These are phyloP conservation scores for Sylvietta virens DNA, from an alignment of 2,113 vertebrate genomes.

Conservation along the genomic window DNA sequence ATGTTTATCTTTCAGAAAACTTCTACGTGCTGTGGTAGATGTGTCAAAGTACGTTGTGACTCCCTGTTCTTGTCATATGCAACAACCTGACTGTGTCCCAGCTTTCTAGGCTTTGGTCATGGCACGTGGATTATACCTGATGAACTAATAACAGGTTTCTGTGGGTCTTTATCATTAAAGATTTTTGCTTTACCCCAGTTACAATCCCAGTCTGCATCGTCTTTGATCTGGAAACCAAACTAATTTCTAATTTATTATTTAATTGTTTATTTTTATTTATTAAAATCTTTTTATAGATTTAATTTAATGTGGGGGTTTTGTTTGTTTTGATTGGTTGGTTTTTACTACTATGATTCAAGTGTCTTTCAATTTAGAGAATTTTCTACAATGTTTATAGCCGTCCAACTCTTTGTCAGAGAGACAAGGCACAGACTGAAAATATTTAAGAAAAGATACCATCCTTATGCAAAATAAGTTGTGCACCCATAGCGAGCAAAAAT, in stretches of 20 bases:
- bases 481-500: neutral
- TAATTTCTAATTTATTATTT: neutral
- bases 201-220: neutral
- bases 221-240: neutral
- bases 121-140: neutral
- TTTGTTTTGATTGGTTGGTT: neutral
- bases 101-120: neutral
- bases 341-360: neutral
- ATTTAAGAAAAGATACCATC: neutral
- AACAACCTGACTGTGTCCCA: neutral
- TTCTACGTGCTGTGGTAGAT: neutral
- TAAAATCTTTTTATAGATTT: neutral
- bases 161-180: neutral
- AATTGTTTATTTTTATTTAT: neutral
- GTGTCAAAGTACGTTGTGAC: neutral
- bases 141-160: neutral
- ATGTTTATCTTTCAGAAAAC: neutral
- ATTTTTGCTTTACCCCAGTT: neutral
- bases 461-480: neutral
- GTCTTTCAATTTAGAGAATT: neutral
- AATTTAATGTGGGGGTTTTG: neutral
- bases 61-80: neutral
- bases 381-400: neutral
- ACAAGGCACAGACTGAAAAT: neutral
- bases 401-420: neutral